phyloP scores from a whole-genome alignment of 92 coral and sea anemone genomes.

The Heliopora coerulea region DNA sequence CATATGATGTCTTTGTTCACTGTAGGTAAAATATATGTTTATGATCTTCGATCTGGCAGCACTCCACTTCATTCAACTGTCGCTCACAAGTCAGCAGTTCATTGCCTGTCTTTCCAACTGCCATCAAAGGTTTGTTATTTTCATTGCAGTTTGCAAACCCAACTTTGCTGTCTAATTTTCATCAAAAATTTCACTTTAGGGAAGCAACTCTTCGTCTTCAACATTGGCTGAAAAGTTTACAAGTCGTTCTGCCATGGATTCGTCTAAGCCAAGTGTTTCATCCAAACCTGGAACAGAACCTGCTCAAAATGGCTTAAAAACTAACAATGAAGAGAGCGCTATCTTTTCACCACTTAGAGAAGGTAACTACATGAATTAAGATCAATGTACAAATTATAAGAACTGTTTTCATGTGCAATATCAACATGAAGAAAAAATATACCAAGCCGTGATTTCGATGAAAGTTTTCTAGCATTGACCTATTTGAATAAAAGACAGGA shows the following conservation, averaged over 20 bases:
- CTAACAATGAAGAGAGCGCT: slow-evolving; percentile 61
- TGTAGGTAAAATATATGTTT: slow-evolving; percentile 76
- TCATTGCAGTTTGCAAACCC: too few species aligned
- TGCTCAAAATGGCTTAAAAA: slow-evolving; percentile 73
- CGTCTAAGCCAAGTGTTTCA: slow-evolving; percentile 8
- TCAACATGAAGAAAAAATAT: too few species aligned
- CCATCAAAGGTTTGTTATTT: slow-evolving; percentile 18
- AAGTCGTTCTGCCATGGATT: slow-evolving; percentile 43
- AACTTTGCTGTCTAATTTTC: not conserved
- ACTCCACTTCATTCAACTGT: slow-evolving; percentile 66
- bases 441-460: too few species aligned
- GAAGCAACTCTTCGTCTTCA: slow-evolving; percentile 27
- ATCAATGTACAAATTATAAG: too few species aligned
- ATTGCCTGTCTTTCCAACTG: slow-evolving; percentile 74
- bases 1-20: too few species aligned
- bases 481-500: too few species aligned
- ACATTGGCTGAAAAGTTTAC: slow-evolving; percentile 33
- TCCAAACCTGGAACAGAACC: slow-evolving; percentile 31
- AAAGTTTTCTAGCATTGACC: too few species aligned
- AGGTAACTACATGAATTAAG: slow-evolving; percentile 44
- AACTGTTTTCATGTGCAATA: too few species aligned
- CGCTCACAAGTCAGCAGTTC: slow-evolving; percentile 96
- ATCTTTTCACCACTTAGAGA: slow-evolving; percentile 96
- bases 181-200: not conserved
- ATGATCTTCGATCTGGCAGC: slow-evolving; percentile 93